Percentiles rank a stretch among this genome's conserved stretches.
phyloP scores from a whole-genome alignment of 35 echinoderm and acorn worm genomes.

The Ptychodera flava region DNA sequence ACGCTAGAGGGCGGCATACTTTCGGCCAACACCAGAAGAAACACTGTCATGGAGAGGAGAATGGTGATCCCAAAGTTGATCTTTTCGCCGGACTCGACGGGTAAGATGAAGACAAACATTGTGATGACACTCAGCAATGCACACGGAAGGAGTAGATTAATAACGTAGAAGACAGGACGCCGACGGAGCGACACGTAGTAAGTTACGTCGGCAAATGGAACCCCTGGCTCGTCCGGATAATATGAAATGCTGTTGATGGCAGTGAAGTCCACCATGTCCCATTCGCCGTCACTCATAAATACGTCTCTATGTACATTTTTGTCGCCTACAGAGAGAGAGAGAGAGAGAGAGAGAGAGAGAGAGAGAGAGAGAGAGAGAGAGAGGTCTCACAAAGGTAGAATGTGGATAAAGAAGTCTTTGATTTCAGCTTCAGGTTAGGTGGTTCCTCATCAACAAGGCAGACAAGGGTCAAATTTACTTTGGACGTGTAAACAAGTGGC shows the following conservation, averaged over 20 bases:
- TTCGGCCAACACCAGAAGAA: slow-evolving; percentile 83
- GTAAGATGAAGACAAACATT: slow-evolving; percentile 76
- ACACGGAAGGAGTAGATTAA: slow-evolving; percentile 80
- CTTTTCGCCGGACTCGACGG: slow-evolving; percentile 94
- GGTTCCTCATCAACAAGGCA: no score
- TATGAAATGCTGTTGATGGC: background rate
- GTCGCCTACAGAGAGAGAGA: background rate
- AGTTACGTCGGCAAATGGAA: slow-evolving; percentile 41
- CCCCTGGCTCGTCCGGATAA: slow-evolving; percentile 68
- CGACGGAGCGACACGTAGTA: slow-evolving; percentile 43
- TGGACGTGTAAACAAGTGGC: no score
- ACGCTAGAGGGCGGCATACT: slow-evolving; percentile 92
- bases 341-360: background rate
- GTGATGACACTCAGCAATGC: slow-evolving; percentile 65
- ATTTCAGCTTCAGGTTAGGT: no score
- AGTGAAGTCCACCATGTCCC: slow-evolving; percentile 62
- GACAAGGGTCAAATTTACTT: no score
- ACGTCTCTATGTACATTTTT: no score
- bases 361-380: background rate
- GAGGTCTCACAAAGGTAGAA: background rate
- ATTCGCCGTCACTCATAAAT: slow-evolving; percentile 75
- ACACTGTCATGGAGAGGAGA: slow-evolving; percentile 87
- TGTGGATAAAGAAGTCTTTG: background rate
- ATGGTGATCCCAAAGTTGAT: slow-evolving; percentile 76
- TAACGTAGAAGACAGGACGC: slow-evolving; percentile 78